phyloP scores from a whole-genome alignment of 2,113 vertebrate genomes.

The Colossoma macropomum region DNA sequence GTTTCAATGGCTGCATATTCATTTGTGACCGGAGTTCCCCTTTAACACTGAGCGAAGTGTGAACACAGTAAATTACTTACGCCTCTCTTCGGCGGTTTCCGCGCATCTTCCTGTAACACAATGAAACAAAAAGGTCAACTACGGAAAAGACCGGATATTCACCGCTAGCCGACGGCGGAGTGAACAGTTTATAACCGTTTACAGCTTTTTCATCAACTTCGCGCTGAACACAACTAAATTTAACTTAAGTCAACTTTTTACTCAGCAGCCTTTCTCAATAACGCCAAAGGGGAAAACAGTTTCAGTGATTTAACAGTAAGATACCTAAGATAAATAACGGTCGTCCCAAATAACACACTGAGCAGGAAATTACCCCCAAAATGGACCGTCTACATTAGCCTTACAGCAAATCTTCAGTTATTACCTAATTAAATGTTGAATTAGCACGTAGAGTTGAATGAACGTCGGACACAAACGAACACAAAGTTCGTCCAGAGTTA shows the following conservation, averaged over 20 bases:
- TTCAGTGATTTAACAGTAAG: not conserved
- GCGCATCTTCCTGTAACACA: constrained; percentile 82
- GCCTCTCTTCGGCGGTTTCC: constrained; percentile 68
- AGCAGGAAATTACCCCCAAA: not conserved
- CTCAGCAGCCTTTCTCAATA: too few species aligned
- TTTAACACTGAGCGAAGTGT: too few species aligned
- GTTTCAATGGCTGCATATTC: too few species aligned
- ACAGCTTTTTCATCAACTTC: not conserved
- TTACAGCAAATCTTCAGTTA: not conserved
- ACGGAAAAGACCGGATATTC: not conserved
- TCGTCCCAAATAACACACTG: not conserved
- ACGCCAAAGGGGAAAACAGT: too few species aligned
- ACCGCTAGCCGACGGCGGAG: constrained; percentile 64
- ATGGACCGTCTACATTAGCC: too few species aligned
- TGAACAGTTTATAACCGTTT: constrained; percentile 13
- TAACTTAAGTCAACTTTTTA: too few species aligned
- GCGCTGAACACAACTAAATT: not conserved
- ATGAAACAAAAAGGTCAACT: not conserved
- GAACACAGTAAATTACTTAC: constrained; percentile 68
- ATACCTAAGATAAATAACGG: accelerated
- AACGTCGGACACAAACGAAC: too few species aligned
- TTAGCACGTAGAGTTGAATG: too few species aligned
- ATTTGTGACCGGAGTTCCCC: too few species aligned
- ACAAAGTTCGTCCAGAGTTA: too few species aligned
- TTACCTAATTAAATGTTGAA: too few species aligned